A percentile compares a stretch with the other conserved stretches of the same genome.
Evolutionary conservation across 2,113 vertebrate species (phyloP).

Genomic region (Desmodus rotundus): DNA sequence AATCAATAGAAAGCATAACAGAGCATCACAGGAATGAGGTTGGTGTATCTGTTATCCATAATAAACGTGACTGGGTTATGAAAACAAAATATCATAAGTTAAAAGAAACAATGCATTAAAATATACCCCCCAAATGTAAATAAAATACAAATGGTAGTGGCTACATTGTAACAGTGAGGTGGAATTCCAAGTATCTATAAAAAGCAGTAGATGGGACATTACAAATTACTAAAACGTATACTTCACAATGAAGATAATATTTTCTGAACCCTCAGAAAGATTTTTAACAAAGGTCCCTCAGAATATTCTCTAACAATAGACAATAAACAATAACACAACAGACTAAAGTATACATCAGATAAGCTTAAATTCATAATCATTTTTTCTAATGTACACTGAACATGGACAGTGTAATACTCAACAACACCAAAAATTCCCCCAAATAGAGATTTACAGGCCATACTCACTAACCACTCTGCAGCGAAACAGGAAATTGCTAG

Average conservation of each 20-base stretch:
- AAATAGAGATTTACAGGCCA: not conserved
- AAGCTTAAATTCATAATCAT: not conserved
- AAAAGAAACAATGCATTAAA: not conserved
- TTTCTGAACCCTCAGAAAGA: not conserved
- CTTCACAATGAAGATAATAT: not conserved
- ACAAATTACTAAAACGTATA: not conserved
- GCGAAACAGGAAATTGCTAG: not conserved
- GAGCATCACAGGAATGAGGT: not conserved
- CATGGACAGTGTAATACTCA: not conserved
- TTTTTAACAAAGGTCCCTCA: not conserved
- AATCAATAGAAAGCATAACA: not conserved
- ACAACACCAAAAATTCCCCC: not conserved
- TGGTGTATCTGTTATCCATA: not conserved
- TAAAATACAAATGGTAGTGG: not conserved
- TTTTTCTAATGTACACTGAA: not conserved
- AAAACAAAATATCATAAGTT: not conserved
- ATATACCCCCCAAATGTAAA: not conserved
- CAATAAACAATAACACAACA: not conserved
- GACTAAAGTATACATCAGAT: not conserved
- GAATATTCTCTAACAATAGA: not conserved
- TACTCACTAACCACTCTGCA: not conserved
- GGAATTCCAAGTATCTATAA: not conserved
- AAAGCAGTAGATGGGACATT: not conserved
- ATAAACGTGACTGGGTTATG: not conserved
- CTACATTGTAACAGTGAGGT: not conserved